phyloP scores from a whole-genome alignment of 2,797 vertebrate genomes.

The Cryptoprocta ferox region DNA sequence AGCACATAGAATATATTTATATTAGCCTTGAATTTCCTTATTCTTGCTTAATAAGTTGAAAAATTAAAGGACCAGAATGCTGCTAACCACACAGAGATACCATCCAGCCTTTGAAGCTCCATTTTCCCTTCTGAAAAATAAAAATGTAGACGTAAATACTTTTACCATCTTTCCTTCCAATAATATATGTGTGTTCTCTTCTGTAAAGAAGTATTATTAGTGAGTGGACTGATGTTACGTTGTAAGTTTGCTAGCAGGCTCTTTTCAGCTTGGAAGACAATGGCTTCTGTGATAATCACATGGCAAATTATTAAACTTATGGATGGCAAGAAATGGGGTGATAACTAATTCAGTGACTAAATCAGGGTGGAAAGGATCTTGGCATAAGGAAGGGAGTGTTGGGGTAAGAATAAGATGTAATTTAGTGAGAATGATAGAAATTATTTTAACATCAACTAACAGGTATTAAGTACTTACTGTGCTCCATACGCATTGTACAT shows the following conservation, averaged over 20 bases:
- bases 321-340: not conserved
- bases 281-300: not conserved
- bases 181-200: not conserved
- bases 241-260: not conserved
- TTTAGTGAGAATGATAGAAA: not conserved
- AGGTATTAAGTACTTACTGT: not conserved
- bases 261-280: not conserved
- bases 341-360: not conserved
- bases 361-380: conserved; percentile 3
- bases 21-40: not conserved
- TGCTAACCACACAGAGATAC: not conserved
- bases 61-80: not conserved
- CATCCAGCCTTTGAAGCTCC: not conserved
- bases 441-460: not conserved
- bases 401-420: not conserved
- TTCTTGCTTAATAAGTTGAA: not conserved
- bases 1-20: not conserved
- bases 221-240: not conserved
- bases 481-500: not conserved
- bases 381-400: not conserved
- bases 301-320: not conserved
- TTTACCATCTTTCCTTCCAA: not conserved
- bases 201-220: not conserved
- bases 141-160: not conserved
- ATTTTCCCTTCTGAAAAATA: conserved; percentile 30